phyloP scores from a whole-genome alignment of 2,113 vertebrate genomes.

The Protobothrops mucrosquamatus region DNA sequence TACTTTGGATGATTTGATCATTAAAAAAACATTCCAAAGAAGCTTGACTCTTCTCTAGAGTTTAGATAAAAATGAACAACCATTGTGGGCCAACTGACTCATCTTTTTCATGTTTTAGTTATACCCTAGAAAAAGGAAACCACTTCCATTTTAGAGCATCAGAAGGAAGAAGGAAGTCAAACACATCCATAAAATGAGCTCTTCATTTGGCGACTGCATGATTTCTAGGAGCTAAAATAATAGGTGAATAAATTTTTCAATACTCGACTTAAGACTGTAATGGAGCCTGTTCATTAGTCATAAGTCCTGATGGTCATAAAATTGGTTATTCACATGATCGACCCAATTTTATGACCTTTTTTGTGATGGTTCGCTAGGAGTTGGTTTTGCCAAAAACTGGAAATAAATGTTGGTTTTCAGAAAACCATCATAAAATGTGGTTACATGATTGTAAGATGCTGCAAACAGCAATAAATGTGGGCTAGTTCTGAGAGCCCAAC shows the following conservation, averaged over 20 bases:
- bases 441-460: not conserved
- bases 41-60: not conserved
- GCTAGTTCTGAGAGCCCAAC: not conserved
- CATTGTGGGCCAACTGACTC: not conserved
- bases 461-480: not conserved
- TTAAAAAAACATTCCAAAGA: not conserved
- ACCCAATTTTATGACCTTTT: not conserved
- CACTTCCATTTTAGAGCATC: not conserved
- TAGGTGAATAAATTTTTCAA: not conserved
- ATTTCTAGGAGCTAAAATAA: not conserved
- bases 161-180: not conserved
- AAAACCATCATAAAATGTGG: not conserved
- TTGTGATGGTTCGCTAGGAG: not conserved
- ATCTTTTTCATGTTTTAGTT: not conserved
- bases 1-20: not conserved
- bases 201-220: not conserved
- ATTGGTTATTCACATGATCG: not conserved
- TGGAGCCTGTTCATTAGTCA: too few relatives aligned
- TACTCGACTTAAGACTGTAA: too few relatives aligned
- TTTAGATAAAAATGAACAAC: not conserved
- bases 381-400: not conserved
- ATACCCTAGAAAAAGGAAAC: not conserved
- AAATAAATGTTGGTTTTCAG: not conserved
- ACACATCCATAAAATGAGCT: not conserved
- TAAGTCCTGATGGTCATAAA: too few relatives aligned